Base-by-base conservation (phyloP, 2,888 invertebrate species). In the Dione juno region DNA sequence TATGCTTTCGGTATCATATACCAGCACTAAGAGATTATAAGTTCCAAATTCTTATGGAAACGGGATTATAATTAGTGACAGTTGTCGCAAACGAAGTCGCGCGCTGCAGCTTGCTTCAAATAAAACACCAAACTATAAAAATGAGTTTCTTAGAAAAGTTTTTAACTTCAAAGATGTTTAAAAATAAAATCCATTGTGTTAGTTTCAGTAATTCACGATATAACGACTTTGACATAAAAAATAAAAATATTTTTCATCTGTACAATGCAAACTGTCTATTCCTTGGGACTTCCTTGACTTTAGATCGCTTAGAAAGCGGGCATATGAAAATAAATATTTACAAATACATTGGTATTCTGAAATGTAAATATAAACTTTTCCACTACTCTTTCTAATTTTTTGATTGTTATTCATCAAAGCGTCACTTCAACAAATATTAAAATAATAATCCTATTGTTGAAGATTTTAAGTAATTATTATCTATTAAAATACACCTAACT, bases 121-220 rank as follows among this genome's bases (percentile, higher is more conserved):
- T 37, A 2, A 40, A 57, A 57, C 37, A 37, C 37, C 11, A 57
- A 57, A 40, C 37, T 57, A 57, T 57, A 35, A 37, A 57, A 57
- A 57, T n/a, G 10, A 8, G n/a, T 57, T 57, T 57, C 37, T 40
- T n/a, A 40, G 37, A 16, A 57, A 57, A 57, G 6, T 57, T 0
- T 54, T 16, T 37, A 57, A 57, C 37, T 37, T 57, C 57, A 57
- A 57, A 57, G 57, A 6, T 16, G 11, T 57, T 16, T 16, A 40
- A 37, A 57, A 57, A 57, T 57, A 57, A 28, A 28, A 57, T 16
- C 37, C 16, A 57, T 57, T 57, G 37, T 57, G 57, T 40, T 35
- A 54, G n/a, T 37, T 57, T 54, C 16, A n/a, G 54, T 37, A 54
- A 37, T 54, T 54, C 54, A 16, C 10, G 37, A 37, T 16, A 54